Evolutionary conservation across 2,797 vertebrate genomes (phyloP).

Genomic region (Tadarida brasiliensis): DNA sequence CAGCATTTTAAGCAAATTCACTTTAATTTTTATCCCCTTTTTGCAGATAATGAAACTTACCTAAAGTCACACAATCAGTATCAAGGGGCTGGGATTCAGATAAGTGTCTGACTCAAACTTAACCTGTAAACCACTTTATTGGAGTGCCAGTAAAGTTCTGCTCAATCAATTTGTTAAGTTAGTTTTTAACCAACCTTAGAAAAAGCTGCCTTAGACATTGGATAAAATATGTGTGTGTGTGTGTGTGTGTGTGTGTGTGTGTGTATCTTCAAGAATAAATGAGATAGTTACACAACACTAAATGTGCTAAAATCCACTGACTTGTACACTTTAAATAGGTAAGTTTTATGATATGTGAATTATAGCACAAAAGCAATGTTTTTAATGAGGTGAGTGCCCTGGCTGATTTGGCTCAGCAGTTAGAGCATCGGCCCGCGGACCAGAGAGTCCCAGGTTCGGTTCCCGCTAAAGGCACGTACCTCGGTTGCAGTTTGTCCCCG

Average conservation of each 20-base stretch:
- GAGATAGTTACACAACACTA: neutral
- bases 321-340: neutral
- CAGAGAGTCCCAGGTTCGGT: too few relatives aligned
- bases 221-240: neutral
- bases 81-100: neutral
- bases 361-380: neutral
- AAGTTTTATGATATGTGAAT: neutral
- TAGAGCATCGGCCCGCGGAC: too few relatives aligned
- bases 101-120: neutral
- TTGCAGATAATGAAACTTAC: neutral
- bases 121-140: neutral
- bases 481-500: too few relatives aligned
- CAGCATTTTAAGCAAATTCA: neutral
- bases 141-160: neutral
- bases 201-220: neutral
- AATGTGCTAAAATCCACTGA: neutral
- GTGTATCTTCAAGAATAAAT: neutral
- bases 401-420: too few relatives aligned
- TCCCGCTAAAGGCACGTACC: too few relatives aligned
- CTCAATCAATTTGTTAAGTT: neutral
- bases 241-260: neutral
- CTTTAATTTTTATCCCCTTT: neutral
- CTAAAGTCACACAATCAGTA: neutral
- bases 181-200: neutral
- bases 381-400: neutral